phyloP scores from a whole-genome alignment of 2,797 vertebrate species.

The Darevskia mixta region DNA sequence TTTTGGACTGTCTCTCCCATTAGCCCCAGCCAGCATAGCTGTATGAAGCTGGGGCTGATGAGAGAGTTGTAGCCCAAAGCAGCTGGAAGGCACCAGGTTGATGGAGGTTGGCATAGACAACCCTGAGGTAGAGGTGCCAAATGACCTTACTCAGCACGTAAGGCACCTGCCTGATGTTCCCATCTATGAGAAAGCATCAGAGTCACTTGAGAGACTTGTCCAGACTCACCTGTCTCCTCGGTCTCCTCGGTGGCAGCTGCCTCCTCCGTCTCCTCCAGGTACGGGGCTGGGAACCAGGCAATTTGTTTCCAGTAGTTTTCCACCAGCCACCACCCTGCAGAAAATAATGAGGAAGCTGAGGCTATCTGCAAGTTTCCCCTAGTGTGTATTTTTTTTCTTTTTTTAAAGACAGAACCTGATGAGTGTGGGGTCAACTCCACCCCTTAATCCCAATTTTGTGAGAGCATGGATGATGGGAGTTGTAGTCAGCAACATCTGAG shows the following conservation, averaged over 20 bases:
- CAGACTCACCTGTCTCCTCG: constrained; percentile 69
- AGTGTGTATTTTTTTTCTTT: not conserved
- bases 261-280: constrained; percentile 79
- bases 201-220: not conserved
- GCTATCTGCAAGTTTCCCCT: too few species aligned
- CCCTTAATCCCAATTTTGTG: not conserved
- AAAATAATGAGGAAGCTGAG: rapidly evolving
- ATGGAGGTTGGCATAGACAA: too few species aligned
- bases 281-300: constrained; percentile 95
- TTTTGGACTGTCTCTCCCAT: not conserved
- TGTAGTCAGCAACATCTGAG: too few species aligned
- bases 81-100: not conserved
- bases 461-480: too few species aligned
- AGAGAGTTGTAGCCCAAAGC: not conserved
- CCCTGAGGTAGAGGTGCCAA: not conserved
- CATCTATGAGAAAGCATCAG: not conserved
- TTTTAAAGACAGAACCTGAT: not conserved
- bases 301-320: constrained; percentile 84
- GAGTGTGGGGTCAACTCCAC: not conserved
- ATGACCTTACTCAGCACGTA: not conserved
- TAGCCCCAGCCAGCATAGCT: not conserved
- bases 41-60: not conserved
- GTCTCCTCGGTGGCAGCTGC: constrained; percentile 20
- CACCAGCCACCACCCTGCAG: constrained; percentile 95
- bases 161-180: not conserved